A percentile compares a stretch with the other conserved stretches of the same genome.
These are phyloP conservation scores for Megalops cyprinoides DNA, from an alignment of 2,797 vertebrate species.

Conservation along the genomic window DNA sequence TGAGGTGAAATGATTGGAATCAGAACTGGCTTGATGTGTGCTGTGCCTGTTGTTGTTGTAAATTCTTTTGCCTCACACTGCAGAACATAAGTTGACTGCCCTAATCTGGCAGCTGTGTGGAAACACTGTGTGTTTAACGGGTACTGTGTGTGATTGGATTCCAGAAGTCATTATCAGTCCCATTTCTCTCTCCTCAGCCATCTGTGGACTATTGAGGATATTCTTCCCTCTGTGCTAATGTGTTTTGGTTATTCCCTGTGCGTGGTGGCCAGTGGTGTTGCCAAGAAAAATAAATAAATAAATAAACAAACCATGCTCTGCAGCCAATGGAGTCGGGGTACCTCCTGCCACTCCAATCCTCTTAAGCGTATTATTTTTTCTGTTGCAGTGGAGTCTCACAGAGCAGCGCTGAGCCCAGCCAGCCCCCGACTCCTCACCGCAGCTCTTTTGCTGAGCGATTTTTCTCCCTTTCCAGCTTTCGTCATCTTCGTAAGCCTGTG, in stretches of 20 bases:
- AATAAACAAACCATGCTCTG: background rate
- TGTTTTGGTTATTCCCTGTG: background rate
- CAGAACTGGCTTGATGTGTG: background rate
- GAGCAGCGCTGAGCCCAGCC: slow-evolving; percentile 6
- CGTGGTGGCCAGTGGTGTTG: background rate
- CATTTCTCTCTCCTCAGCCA: background rate
- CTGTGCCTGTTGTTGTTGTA: background rate
- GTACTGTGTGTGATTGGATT: background rate
- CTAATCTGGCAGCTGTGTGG: no score
- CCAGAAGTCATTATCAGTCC: background rate
- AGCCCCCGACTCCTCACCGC: background rate
- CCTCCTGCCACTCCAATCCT: slow-evolving; percentile 8
- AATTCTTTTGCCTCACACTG: background rate
- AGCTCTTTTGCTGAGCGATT: background rate
- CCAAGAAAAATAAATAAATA: background rate
- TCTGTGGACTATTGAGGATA: background rate
- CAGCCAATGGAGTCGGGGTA: background rate
- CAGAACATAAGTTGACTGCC: background rate
- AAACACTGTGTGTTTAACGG: background rate
- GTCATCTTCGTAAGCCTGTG: background rate
- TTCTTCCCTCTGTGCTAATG: background rate
- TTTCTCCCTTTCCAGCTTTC: background rate
- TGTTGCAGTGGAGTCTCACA: background rate
- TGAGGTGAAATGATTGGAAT: background rate
- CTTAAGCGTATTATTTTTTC: slow-evolving; percentile 12